phyloP scores from a whole-genome alignment of 64 coral and sea anemone genomes.

The Dendrophyllia cribrosa region DNA sequence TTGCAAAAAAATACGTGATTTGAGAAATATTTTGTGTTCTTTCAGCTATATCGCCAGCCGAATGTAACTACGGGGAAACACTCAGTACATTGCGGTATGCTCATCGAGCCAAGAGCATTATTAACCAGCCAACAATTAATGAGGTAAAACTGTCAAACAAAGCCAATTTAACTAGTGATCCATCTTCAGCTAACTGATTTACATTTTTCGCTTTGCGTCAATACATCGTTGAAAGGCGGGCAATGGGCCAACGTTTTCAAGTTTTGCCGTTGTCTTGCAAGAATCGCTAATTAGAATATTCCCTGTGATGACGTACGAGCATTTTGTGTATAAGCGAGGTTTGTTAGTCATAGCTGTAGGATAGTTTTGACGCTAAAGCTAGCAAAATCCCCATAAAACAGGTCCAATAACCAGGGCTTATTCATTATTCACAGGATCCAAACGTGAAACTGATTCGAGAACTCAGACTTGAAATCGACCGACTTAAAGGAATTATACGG shows the following conservation, averaged over 20 bases:
- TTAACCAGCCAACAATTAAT: slow-evolving; percentile 94
- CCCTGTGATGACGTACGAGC: no score
- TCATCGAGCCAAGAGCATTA: slow-evolving; percentile 95
- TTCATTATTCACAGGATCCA: slow-evolving; percentile 75
- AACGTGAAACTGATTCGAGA: slow-evolving; percentile 98
- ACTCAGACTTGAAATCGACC: slow-evolving; percentile 90
- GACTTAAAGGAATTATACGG: slow-evolving; percentile 74
- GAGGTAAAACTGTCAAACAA: slow-evolving; percentile 65
- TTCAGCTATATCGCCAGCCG: slow-evolving; percentile 92
- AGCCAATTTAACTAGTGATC: not conserved
- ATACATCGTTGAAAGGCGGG: no score
- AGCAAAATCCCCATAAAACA: not conserved
- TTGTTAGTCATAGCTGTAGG: no score
- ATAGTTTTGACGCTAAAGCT: no score
- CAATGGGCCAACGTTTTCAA: no score
- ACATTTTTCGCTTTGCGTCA: no score
- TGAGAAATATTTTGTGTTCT: not conserved
- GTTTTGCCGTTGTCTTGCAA: no score
- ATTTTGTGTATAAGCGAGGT: no score
- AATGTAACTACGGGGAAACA: slow-evolving; percentile 95
- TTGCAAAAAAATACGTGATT: no score
- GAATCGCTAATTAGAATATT: no score
- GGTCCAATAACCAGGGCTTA: not conserved
- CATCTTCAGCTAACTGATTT: no score
- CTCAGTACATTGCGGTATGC: slow-evolving; percentile 94